Evolutionary conservation across 2,113 vertebrate genomes (phyloP).

Genomic region (Pterocles burchelli): DNA sequence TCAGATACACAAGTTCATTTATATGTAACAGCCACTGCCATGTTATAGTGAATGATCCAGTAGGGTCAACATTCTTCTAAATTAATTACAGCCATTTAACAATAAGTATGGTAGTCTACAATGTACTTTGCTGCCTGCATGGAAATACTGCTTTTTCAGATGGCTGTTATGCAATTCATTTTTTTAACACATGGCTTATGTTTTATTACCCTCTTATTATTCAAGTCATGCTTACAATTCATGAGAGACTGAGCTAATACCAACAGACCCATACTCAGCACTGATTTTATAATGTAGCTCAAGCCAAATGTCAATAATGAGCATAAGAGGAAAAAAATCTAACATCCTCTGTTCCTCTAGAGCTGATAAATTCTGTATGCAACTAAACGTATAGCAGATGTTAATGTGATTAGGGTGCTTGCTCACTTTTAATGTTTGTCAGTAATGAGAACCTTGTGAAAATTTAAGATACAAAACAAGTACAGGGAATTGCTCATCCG

Average conservation of each 20-base stretch:
- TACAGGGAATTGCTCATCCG: neutral
- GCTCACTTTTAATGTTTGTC: neutral
- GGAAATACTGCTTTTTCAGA: constrained; percentile 35
- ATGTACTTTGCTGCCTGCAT: constrained; percentile 34
- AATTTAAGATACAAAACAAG: constrained; percentile 3
- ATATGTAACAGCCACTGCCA: neutral
- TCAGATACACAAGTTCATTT: neutral
- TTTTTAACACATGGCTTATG: neutral
- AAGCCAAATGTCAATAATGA: constrained; percentile 39
- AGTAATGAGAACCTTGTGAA: constrained; percentile 21
- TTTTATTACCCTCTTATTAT: constrained; percentile 28
- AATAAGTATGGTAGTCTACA: neutral
- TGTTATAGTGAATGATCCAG: constrained; percentile 25
- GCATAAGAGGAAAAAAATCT: neutral
- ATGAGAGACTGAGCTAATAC: constrained; percentile 48
- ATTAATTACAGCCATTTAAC: constrained; percentile 65
- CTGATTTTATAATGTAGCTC: constrained; percentile 38
- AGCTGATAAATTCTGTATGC: neutral
- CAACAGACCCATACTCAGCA: constrained; percentile 14
- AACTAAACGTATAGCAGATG: constrained; percentile 30
- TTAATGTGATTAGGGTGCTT: constrained; percentile 28
- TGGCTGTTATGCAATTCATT: neutral
- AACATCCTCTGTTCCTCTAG: neutral
- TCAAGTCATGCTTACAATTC: constrained; percentile 40
- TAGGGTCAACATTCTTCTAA: constrained; percentile 51